Base-by-base conservation (phyloP, 1,140 invertebrate species). In the Halotydeus destructor region DNA sequence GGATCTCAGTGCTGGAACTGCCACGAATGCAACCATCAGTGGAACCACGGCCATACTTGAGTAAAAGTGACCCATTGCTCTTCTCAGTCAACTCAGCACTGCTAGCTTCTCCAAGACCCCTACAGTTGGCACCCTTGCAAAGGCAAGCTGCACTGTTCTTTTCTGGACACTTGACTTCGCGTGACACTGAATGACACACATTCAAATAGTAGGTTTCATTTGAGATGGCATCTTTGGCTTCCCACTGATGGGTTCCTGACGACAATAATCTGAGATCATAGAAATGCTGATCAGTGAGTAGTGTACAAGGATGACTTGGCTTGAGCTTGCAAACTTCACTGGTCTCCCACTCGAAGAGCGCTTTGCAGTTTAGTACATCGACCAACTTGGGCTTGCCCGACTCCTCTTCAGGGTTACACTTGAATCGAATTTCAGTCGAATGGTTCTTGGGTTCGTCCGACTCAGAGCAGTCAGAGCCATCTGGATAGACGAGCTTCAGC, bases 261-360 rank as follows among this genome's bases (percentile, higher is more conserved):
- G 49, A 43, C 2, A 53, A 32, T 19, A 47, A 28, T 34, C 49
- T 43, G 3, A 53, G 41, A 34, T 52, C 41, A 38, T 48, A 48
- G 30, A 43, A 34, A 8, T 37, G 4, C 11, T 37, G 21, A 24
- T 37, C 35, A 21, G 26, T 24, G 8, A 37, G 4, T 12, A 21
- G 26, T 18, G 22, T 11, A 21, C 26, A 24, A 21, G 16, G 11
- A 21, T 19, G 19, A 22, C 22, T 18, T 11, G 35, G 35, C 4
- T 19, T 11, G n/a, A n/a, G 8, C 26, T 53, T 50, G 48, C 60
- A 62, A 5, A 56, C 53, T 5, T 54, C 32, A 23, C 40, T 44
- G 1, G 59, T 62, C 16, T 47, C 38, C 60, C 60, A 62, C 14
- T 46, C 21, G 43, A 62, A 58, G 19, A 47, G 31, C 1, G 47